A percentile compares a stretch with the other conserved stretches of the same genome.
These are phyloP conservation scores for Heliconius ismenius DNA, from an alignment of 2,888 invertebrate species.

Conservation along the genomic window DNA sequence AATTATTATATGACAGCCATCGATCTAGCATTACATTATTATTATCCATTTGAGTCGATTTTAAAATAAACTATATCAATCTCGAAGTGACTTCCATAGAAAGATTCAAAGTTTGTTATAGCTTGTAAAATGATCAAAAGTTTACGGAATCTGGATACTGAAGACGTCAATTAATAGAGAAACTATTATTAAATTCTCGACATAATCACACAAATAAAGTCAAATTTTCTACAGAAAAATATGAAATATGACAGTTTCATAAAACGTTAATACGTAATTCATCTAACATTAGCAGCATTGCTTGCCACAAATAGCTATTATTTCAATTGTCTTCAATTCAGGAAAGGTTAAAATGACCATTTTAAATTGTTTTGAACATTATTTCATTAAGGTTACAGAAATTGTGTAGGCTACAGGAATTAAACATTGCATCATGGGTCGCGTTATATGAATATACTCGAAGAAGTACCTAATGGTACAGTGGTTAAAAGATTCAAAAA, in stretches of 20 bases:
- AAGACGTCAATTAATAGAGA: neutral
- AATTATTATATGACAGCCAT: too few species aligned
- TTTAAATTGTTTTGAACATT: constrained; percentile 61
- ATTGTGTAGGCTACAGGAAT: constrained; percentile 37
- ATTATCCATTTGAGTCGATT: neutral
- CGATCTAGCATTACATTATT: too few species aligned
- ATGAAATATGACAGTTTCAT: neutral
- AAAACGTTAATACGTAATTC: neutral
- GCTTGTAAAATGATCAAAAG: neutral
- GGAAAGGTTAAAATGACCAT: constrained; percentile 40
- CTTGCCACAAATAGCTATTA: constrained; percentile 9
- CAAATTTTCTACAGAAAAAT: neutral
- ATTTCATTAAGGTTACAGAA: constrained; percentile 54
- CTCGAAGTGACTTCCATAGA: too few species aligned
- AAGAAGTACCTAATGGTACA: neutral
- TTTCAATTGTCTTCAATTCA: constrained; percentile 39
- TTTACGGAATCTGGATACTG: neutral
- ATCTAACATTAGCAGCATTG: neutral
- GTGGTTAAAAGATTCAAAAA: neutral
- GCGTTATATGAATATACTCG: neutral
- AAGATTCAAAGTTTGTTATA: neutral
- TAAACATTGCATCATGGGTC: constrained; percentile 33
- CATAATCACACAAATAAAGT: neutral
- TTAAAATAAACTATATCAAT: neutral
- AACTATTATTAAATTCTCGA: too few species aligned